phyloP scores from a whole-genome alignment of 2,888 invertebrate genomes.

The Tachina grossa region DNA sequence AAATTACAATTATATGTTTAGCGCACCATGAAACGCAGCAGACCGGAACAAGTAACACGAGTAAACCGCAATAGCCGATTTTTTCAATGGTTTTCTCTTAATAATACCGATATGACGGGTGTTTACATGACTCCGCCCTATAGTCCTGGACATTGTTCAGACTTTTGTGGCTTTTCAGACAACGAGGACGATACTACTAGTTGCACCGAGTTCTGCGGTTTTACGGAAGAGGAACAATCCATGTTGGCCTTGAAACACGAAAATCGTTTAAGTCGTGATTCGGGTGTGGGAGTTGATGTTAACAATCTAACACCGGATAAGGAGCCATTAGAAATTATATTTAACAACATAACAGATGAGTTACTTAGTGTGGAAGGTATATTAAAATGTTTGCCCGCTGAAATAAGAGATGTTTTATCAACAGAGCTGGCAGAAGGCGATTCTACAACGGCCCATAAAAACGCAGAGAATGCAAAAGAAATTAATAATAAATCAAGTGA shows the following conservation, averaged over 20 bases:
- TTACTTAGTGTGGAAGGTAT: slow-evolving; percentile 33
- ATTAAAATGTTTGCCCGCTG: slow-evolving; percentile 30
- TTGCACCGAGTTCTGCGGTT: slow-evolving; percentile 70
- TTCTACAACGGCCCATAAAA: background rate
- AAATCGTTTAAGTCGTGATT: slow-evolving; percentile 75
- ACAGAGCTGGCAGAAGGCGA: slow-evolving; percentile 32
- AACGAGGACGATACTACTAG: slow-evolving; percentile 52
- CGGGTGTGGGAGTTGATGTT: slow-evolving; percentile 75
- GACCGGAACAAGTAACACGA: slow-evolving; percentile 11
- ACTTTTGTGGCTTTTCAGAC: slow-evolving; percentile 75
- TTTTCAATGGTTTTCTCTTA: slow-evolving; percentile 61
- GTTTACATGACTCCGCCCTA: slow-evolving; percentile 68
- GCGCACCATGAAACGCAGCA: slow-evolving; percentile 70
- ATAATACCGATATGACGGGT: slow-evolving; percentile 64
- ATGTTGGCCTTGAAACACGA: background rate
- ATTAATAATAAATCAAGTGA: background rate
- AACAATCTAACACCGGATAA: slow-evolving; percentile 50
- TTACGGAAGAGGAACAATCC: slow-evolving; percentile 69
- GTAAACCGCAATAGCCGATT: slow-evolving; percentile 39
- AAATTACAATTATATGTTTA: slow-evolving; percentile 20
- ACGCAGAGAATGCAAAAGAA: background rate
- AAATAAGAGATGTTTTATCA: slow-evolving; percentile 44
- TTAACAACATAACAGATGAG: slow-evolving; percentile 33
- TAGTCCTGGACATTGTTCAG: slow-evolving; percentile 70
- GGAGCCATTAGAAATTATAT: slow-evolving; percentile 43